These are phyloP conservation scores for Drosophila hydei DNA, from an alignment of 1,140 invertebrate species.

Conservation along the genomic window DNA sequence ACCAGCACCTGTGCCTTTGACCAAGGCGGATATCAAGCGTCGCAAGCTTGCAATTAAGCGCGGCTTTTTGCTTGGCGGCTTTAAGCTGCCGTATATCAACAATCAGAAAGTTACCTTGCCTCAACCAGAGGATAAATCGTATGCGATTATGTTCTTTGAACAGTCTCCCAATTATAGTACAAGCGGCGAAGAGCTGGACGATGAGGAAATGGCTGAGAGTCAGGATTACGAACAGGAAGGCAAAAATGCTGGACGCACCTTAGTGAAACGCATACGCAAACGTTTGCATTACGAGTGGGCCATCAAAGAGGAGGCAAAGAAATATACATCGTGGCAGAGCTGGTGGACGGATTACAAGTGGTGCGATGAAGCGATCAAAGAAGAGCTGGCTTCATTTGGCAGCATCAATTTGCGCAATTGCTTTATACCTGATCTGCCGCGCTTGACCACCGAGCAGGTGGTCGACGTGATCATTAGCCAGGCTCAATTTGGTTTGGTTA, in stretches of 20 bases:
- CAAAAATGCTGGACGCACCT: conserved; percentile 51
- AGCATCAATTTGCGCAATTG: conserved; percentile 61
- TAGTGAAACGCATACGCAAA: conserved; percentile 53
- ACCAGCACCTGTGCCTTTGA: background rate
- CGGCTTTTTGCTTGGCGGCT: conserved; percentile 63
- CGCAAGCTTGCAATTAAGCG: conserved; percentile 61
- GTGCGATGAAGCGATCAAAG: conserved; percentile 53
- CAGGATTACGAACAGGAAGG: conserved; percentile 28
- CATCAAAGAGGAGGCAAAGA: conserved; percentile 41
- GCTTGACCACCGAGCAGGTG: conserved; percentile 59
- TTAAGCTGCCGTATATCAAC: conserved; percentile 58
- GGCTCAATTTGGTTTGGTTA: conserved; percentile 51
- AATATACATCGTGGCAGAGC: conserved; percentile 51
- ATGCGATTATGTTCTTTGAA: conserved; percentile 67
- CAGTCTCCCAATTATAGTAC: conserved; percentile 65
- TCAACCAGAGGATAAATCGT: conserved; percentile 63
- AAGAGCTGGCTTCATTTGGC: conserved; percentile 43
- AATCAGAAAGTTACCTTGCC: conserved; percentile 45
- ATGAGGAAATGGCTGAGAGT: conserved; percentile 29
- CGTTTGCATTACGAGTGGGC: conserved; percentile 57
- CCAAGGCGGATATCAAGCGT: conserved; percentile 64
- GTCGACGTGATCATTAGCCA: conserved; percentile 56
- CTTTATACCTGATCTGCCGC: conserved; percentile 62
- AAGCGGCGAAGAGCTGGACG: conserved; percentile 63
- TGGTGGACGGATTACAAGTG: conserved; percentile 67